Base-by-base conservation (phyloP, 2,888 invertebrate species). In the Yponomeuta sedellus region DNA sequence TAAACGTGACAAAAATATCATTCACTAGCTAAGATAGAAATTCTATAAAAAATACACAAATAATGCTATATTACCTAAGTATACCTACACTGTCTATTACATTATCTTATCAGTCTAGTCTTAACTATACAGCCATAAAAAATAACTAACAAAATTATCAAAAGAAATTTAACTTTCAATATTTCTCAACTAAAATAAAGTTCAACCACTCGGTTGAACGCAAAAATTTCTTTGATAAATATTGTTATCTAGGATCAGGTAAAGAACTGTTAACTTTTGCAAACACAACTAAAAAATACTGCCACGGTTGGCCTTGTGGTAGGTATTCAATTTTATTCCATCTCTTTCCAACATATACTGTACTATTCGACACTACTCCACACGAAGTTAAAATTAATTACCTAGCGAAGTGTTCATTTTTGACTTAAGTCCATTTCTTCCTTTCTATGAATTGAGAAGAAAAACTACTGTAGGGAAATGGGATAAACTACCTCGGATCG, bases 401-500 rank as follows among this genome's bases (percentile, higher is more conserved):
- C 6, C 1, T 8, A 0, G 6, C 5, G 1, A 34, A 10, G 6
- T 34, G 10, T 34, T 6, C 34, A 34, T 5, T 34, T 8, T 11
- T 59, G 59, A 12, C 22, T 20, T 11, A 59, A 19, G 4, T 59
- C 12, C 44, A 1, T 52, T 52, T 0, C 16, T 59, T 34, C 34
- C 34, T 22, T 59, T 64, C 22, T 52, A 20, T 64, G 16, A 16
- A 39, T 39, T 44, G 20, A 40, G 16, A 59, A 40, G 39, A 34
- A 44, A 22, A 44, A n/a, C 19, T 65, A 20, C 10, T 19, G 22
- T 20, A 61, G 62, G 57, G 75, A 79, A 79, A 79, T 78, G 81
- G 83, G 83, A 83, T 82, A 85, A 84, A 78, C 75, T 72, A 81
- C 79, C 83, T 80, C 84, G 88, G 84, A 83, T 80, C 84, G 88